Evolutionary conservation across 2,888 invertebrate genomes (phyloP), one percentile per base, ranked within the genome.

Genomic region (Heliconius ethilla): DNA sequence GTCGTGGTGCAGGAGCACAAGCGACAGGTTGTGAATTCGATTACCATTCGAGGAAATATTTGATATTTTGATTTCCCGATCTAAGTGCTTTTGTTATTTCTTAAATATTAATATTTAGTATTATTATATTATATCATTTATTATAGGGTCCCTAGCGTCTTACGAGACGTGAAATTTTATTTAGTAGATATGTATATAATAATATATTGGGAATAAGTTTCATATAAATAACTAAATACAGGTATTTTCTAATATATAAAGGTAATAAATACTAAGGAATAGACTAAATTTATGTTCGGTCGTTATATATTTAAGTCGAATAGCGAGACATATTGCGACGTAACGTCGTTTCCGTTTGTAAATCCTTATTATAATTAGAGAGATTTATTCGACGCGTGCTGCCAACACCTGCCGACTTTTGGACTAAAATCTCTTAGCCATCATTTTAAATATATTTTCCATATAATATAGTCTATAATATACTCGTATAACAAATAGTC

Each of bases 311-410:
- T 73, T 62, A 37, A 37, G 25, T 45, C 45, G 15, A 33, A 74
- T 62, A 63, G 63, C 63, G 45, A 74, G 74, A 74, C 59, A 37
- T 63, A 74, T 74, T 40, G 40, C 63, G 63, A 74, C 74, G 40
- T 74, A 63, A 66, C 25, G 67, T 77, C 25, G 63, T 74, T 75
- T 76, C 75, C 67, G 75, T 75, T 73, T 76, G 67, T 59, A 77
- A 77, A 77, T 80, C 70, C 72, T 76, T 76, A 80, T 80, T 76
- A 86, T 85, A 87, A 79, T 81, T 65, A 75, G 83, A 76, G 81
- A 85, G 85, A 90, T 88, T 87, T 86, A 87, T 86, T 79, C 81
- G 79, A 78, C 85, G 84, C 79, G 78, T 81, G 78, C 79, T 84
- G 83, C 84, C 83, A 85, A 83, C 89, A 87, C 84, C 86, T 89